Evolutionary conservation across 1,140 invertebrate species (phyloP).

Genomic region (Euwallacea fornicatus): DNA sequence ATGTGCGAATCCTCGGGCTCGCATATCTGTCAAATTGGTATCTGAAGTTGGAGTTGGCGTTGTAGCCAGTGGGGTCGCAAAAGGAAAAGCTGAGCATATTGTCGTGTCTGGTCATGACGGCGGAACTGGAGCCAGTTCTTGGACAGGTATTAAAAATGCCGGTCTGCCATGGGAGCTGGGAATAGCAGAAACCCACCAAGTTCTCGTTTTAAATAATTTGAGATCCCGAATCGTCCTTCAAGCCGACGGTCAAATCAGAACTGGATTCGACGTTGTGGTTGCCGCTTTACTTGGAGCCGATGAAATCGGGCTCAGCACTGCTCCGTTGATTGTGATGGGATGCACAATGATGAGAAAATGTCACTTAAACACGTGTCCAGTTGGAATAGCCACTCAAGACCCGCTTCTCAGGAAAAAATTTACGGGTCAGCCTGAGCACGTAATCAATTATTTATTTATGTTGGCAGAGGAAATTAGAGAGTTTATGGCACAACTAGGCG

Average conservation of each 20-base stretch:
- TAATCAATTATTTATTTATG: slow-evolving; percentile 97
- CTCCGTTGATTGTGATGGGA: slow-evolving; percentile 94
- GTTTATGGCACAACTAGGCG: slow-evolving; percentile 89
- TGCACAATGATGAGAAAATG: slow-evolving; percentile 99
- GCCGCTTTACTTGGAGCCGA: slow-evolving; percentile 95
- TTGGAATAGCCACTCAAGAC: slow-evolving; percentile 98
- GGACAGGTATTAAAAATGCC: slow-evolving; percentile 95
- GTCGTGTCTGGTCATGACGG: slow-evolving; percentile 99
- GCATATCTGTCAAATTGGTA: slow-evolving; percentile 97
- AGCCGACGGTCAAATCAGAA: slow-evolving; percentile 92
- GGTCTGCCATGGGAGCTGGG: slow-evolving; percentile 98
- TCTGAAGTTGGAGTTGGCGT: slow-evolving; percentile 98
- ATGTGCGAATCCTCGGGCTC: slow-evolving; percentile 91
- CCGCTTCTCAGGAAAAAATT: slow-evolving; percentile 94
- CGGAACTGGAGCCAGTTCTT: slow-evolving; percentile 95
- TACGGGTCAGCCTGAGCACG: slow-evolving; percentile 95
- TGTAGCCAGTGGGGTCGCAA: slow-evolving; percentile 96
- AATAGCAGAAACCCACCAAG: slow-evolving; percentile 96
- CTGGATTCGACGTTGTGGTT: slow-evolving; percentile 95
- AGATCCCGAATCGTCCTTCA: slow-evolving; percentile 93
- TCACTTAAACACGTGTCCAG: slow-evolving; percentile 98
- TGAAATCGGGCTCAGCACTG: slow-evolving; percentile 98
- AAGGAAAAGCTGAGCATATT: slow-evolving; percentile 98
- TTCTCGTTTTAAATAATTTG: slow-evolving; percentile 93
- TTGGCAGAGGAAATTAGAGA: slow-evolving; percentile 93